Conservation (phyloP, 2,797 vertebrate species). For the Aselliscus stoliczkanus region DNA sequence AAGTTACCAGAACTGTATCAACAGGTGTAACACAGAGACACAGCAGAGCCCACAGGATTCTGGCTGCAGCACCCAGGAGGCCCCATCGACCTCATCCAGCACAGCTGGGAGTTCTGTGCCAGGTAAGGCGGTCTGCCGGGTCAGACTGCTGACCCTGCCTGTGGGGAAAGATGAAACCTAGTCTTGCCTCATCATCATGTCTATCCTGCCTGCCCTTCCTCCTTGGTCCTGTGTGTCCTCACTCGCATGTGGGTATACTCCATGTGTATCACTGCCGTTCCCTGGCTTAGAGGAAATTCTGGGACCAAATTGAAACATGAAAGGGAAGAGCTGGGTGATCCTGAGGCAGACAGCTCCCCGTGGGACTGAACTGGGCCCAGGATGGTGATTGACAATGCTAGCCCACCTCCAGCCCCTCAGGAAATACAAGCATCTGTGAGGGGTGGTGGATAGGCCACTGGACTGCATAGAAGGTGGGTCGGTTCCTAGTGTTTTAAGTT, state of each 20-base stretch:
- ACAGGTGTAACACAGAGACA: constrained; percentile 52
- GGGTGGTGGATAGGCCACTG: neutral
- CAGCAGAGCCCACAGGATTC: neutral
- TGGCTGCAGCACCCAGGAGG: constrained; percentile 1
- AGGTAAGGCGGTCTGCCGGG: constrained; percentile 81
- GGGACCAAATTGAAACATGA: neutral
- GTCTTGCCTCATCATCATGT: neutral
- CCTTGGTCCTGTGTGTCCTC: neutral
- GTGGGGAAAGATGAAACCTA: neutral
- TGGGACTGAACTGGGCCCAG: neutral
- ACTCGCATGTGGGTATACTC: neutral
- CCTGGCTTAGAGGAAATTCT: neutral
- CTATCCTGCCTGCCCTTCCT: neutral
- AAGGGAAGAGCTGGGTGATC: neutral
- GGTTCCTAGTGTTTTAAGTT: neutral
- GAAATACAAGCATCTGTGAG: neutral
- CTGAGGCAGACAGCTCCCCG: neutral
- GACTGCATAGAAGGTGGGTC: neutral
- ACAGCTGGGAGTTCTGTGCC: constrained; percentile 78
- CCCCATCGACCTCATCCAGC: constrained; percentile 68
- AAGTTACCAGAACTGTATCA: neutral
- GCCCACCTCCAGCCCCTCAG: neutral
- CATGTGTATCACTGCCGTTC: neutral
- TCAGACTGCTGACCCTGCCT: neutral
- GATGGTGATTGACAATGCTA: neutral